Base-by-base conservation (phyloP, 2,113 vertebrate genomes). In the Varanus salvator region DNA sequence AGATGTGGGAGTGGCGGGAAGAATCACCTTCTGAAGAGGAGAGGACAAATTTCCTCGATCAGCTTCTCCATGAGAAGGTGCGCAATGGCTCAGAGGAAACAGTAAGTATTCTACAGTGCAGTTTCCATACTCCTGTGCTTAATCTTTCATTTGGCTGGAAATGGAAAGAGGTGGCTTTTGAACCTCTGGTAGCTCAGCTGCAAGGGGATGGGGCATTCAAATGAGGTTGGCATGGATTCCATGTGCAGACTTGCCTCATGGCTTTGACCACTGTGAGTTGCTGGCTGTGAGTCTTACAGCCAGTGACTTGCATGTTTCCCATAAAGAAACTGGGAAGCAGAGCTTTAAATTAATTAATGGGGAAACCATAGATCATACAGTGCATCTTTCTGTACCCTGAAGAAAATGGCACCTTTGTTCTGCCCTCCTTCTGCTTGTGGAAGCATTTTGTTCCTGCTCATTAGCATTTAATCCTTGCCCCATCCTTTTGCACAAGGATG, bases 1-100 rank as follows among this genome's bases (percentile, higher is more conserved):
- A 93, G 94, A 27, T 80, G 52, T 87, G 74, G 0, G 3, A 90
- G 64, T 29, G 60, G 34, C 66, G 31, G 14, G 21, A 91, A 57
- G 44, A 54, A 1, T 54, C 78, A 0, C 76, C 52, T 19, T 19
- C 91, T 27, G 94, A 95, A 76, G 89, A 94, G 57, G 85, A 50
- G 23, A 94, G 89, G 81, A 96, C 68, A 11, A 97, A 91, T 91
- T 95, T 96, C 74, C 96, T 96, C 86, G 94, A 97, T 19, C 94
- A 84, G 5, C 77, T 93, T 11, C 91, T 95, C 84, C 86, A 92
- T 21, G 92, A 88, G 89, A 94, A 90, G 75, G 90, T 69, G 75
- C 72, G 85, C 34, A 27, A 78, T 64, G 54, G 75, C 38, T 78
- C 90, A 5, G 93, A 97, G 68, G 95, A 96, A 34, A 48, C 48